These are phyloP conservation scores for Bombus pyrosoma DNA, from an alignment of 1,140 invertebrate genomes.

Conservation along the genomic window DNA sequence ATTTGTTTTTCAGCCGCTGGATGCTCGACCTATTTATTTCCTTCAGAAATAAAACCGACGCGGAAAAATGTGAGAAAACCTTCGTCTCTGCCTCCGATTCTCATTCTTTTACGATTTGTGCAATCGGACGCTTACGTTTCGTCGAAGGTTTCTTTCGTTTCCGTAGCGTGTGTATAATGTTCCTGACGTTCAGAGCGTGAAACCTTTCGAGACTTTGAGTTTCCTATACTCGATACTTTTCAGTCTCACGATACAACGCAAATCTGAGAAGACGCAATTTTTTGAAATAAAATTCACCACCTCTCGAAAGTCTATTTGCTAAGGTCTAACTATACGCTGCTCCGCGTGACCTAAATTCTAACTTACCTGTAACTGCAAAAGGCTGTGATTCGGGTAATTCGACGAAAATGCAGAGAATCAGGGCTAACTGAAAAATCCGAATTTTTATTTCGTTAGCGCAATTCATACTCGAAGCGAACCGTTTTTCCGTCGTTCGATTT, in stretches of 20 bases:
- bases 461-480: no score
- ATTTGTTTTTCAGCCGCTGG: constrained; percentile 33
- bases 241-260: no score
- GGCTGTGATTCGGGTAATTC: no score
- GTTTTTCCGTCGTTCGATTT: not conserved
- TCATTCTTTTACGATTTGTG: no score
- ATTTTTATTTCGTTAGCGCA: not conserved
- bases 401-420: not conserved
- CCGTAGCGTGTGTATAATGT: not conserved
- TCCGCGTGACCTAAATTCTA: no score
- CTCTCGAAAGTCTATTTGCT: no score
- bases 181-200: not conserved
- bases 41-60: constrained; percentile 9
- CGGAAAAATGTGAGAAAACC: constrained; percentile 29
- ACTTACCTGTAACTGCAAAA: no score
- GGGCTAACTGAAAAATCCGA: fast-evolving
- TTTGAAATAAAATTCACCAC: no score
- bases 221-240: no score
- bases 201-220: not conserved
- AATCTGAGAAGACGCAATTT: no score
- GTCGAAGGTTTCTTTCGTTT: not conserved
- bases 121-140: not conserved
- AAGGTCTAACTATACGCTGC: no score
- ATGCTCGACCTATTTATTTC: constrained; percentile 15
- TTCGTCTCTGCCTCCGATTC: not conserved